Base-by-base conservation (phyloP, 1,140 invertebrate genomes). In the Eumeta japonica region DNA sequence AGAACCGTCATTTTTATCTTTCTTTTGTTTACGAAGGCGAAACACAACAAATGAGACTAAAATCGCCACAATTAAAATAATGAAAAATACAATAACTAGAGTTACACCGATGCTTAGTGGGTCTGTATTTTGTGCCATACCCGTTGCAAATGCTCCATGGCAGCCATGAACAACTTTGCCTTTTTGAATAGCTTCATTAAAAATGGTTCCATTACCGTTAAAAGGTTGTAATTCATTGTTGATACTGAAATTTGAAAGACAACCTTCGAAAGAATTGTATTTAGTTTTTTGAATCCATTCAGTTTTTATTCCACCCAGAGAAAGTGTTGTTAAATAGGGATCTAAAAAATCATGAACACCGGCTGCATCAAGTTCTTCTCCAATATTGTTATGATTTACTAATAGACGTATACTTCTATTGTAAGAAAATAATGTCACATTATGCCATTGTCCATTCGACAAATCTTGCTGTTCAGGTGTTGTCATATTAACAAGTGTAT, bases 1-100 rank as follows among this genome's bases (percentile, higher is more conserved):
- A 10, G 81, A 75, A 10, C 76, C 70, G 16, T 80, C 81, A 34
- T 78, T 79, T 61, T 92, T 92, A 55, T 94, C 89, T 67, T 89
- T 87, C 51, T 84, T 87, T 58, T 92, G 89, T 11, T 89, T 85
- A 10, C 91, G 78, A 37, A 93, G 73, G 12, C 90, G 81, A 62
- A 94, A 95, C 5, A 95, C 89, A 2, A 94, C 79, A 58, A 94
- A 94, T 32, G 89, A 93, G 3, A 90, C 85, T 15, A 92, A 75
- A 39, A 95, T 93, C 1, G 90, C 90, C 4, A 94, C 83, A 12
- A 95, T 78, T 7, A 95, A 72, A 30, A 92, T 89, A 2, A 93
- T 84, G 54, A 97, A 95, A 73, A 97, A 97, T 2, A 95, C 88
- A 29, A 97, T 92, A 1, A 97, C 90, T 14, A 97, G 74, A 1